Percentiles rank a stretch among this genome's conserved stretches.
Evolutionary conservation across 2,113 vertebrate species (phyloP).

Genomic region (Apistogramma diplotaenia): DNA sequence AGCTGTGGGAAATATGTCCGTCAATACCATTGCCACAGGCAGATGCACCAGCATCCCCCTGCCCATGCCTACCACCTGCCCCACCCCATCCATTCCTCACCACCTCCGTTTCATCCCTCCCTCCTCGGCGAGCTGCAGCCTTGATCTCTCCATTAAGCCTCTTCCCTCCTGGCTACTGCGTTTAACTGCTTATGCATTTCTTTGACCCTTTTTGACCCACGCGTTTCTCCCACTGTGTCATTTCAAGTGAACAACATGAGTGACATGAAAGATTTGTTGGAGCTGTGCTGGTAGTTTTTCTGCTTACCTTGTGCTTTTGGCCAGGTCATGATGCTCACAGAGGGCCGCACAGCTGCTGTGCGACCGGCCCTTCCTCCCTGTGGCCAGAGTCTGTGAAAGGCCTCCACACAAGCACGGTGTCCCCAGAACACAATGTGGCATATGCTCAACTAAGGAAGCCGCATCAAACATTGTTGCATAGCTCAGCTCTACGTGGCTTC

Average conservation of each 20-base stretch:
- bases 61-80: slow-evolving; percentile 35
- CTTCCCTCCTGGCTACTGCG: neutral
- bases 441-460: slow-evolving; percentile 68
- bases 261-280: neutral
- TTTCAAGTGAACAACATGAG: neutral
- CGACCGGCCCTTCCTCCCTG: slow-evolving; percentile 38
- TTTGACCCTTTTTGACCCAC: slow-evolving; percentile 17
- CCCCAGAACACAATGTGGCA: slow-evolving; percentile 62
- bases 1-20: slow-evolving; percentile 73
- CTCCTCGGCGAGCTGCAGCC: slow-evolving; percentile 1
- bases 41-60: slow-evolving; percentile 53
- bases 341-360: slow-evolving; percentile 55
- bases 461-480: slow-evolving; percentile 65
- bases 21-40: slow-evolving; percentile 43
- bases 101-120: neutral
- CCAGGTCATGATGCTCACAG: slow-evolving; percentile 44
- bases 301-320: slow-evolving; percentile 40
- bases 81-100: neutral
- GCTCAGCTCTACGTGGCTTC: slow-evolving; percentile 63
- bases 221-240: neutral
- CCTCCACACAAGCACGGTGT: slow-evolving; percentile 34
- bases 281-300: neutral
- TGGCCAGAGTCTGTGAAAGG: slow-evolving; percentile 16
- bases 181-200: slow-evolving; percentile 4
- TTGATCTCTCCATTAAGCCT: slow-evolving; percentile 43